Percentiles rank a stretch among this genome's conserved stretches.
Evolutionary conservation across 37 sponge, comb jelly and placozoan species (phyloP).

Genomic region (Spongilla lacustris): DNA sequence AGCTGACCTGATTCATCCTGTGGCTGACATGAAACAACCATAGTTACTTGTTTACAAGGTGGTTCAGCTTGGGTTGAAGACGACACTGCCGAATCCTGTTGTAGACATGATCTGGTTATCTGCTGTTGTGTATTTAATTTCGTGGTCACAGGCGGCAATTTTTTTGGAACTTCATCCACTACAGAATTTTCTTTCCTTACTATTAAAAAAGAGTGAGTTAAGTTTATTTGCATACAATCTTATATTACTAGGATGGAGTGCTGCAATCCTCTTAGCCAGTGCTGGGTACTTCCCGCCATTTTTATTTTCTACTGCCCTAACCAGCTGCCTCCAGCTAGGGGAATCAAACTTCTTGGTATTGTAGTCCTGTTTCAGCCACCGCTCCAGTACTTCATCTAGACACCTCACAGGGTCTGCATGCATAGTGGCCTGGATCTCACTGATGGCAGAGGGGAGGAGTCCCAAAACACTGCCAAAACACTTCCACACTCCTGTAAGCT

Average conservation of each 20-base stretch:
- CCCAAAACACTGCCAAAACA: background rate
- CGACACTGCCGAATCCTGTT: no score
- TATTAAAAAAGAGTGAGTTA: no score
- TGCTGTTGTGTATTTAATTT: no score
- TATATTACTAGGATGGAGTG: constrained; percentile 1
- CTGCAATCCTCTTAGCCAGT: constrained; percentile 14
- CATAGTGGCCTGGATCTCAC: background rate
- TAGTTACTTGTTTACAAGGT: no score
- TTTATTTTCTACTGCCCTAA: background rate
- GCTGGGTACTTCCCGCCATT: constrained; percentile 5
- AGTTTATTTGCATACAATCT: no score
- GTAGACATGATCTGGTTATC: no score
- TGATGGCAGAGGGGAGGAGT: background rate
- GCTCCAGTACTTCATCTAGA: background rate
- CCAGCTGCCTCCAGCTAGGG: constrained; percentile 35
- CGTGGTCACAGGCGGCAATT: no score
- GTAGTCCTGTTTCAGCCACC: background rate
- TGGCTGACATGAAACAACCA: no score
- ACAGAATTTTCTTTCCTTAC: no score
- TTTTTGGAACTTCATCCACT: no score
- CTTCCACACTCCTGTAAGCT: background rate
- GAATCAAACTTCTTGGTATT: constrained; percentile 3
- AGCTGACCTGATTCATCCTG: no score
- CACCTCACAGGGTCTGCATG: background rate
- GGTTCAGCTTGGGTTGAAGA: no score